Conservation (phyloP, 2,888 invertebrate species). For the Drosophila pseudotakahashii region DNA sequence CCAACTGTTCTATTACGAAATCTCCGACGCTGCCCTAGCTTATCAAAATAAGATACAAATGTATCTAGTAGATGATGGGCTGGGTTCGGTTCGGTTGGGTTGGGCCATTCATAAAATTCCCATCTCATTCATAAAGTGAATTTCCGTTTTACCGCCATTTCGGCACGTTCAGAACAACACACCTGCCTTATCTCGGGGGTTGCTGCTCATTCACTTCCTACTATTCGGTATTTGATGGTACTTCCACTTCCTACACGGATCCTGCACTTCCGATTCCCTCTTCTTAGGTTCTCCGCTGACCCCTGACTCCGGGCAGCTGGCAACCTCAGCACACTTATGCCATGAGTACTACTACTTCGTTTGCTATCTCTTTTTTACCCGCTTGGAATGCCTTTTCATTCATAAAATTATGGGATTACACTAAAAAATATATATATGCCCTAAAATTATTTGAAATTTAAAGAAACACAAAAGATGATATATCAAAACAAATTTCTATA, state of each 20-base stretch:
- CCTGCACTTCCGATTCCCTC: constrained; percentile 43
- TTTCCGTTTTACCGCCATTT: constrained; percentile 20
- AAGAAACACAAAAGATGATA: too few species aligned
- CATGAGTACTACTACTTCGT: constrained; percentile 15
- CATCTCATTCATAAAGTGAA: constrained; percentile 44
- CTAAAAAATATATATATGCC: too few species aligned
- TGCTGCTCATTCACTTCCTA: constrained; percentile 15
- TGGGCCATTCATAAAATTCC: constrained; percentile 33
- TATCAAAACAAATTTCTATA: too few species aligned
- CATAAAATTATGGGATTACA: constrained; percentile 19
- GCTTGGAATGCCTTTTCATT: constrained; percentile 2
- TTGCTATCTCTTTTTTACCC: constrained; percentile 13
- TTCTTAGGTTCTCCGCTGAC: constrained; percentile 3
- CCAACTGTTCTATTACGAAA: constrained; percentile 45
- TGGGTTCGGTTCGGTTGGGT: constrained; percentile 5
- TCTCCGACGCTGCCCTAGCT: constrained; percentile 25
- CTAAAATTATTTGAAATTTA: too few species aligned
- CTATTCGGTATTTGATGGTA: constrained; percentile 8
- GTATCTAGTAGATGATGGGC: constrained; percentile 24
- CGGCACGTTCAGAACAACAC: constrained; percentile 19
- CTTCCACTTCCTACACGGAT: constrained; percentile 33
- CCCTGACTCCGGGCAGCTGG: constrained; percentile 19
- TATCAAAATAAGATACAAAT: constrained; percentile 52
- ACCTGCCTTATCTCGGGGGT: constrained; percentile 43
- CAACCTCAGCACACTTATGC: constrained; percentile 39